A percentile compares a stretch with the other conserved stretches of the same genome.
phyloP scores from a whole-genome alignment of 2,888 invertebrate species.

The Latrodectus elegans region DNA sequence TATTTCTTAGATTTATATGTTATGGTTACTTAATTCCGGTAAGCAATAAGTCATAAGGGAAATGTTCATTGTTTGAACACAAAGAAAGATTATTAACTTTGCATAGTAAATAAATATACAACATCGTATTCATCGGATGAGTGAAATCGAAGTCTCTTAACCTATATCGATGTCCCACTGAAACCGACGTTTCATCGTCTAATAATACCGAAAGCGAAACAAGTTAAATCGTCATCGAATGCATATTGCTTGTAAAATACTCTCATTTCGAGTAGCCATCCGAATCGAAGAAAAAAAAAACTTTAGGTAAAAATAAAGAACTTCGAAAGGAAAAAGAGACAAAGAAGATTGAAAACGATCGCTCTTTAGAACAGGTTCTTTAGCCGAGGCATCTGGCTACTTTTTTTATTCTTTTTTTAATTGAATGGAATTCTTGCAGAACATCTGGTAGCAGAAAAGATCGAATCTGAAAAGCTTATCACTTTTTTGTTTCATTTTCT shows the following conservation, averaged over 20 bases:
- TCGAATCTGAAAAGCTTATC: slow-evolving; percentile 15
- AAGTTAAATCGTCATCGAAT: slow-evolving; percentile 19
- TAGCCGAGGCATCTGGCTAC: slow-evolving; percentile 36
- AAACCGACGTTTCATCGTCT: neutral
- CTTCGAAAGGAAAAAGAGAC: slow-evolving; percentile 12
- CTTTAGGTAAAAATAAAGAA: slow-evolving; percentile 3
- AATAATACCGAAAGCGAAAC: slow-evolving; percentile 27
- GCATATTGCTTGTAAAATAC: slow-evolving; percentile 4
- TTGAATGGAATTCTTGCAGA: slow-evolving; percentile 33
- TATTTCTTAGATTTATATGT: too few relatives aligned
- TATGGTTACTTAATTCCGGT: too few relatives aligned
- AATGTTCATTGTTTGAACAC: too few relatives aligned
- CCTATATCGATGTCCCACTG: slow-evolving; percentile 44
- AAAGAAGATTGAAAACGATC: slow-evolving; percentile 10
- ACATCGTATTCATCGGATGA: neutral
- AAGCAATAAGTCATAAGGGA: too few relatives aligned
- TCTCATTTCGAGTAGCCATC: slow-evolving; percentile 14
- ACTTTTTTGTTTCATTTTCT: neutral
- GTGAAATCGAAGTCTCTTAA: slow-evolving; percentile 25
- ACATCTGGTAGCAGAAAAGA: slow-evolving; percentile 38
- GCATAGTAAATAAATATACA: neutral
- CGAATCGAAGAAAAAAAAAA: neutral
- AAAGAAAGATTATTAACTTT: too few relatives aligned
- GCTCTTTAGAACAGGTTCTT: slow-evolving; percentile 28
- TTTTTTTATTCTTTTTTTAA: slow-evolving; percentile 19